Base-by-base conservation (phyloP, 2,797 vertebrate species). In the Gallinago nigripennis region DNA sequence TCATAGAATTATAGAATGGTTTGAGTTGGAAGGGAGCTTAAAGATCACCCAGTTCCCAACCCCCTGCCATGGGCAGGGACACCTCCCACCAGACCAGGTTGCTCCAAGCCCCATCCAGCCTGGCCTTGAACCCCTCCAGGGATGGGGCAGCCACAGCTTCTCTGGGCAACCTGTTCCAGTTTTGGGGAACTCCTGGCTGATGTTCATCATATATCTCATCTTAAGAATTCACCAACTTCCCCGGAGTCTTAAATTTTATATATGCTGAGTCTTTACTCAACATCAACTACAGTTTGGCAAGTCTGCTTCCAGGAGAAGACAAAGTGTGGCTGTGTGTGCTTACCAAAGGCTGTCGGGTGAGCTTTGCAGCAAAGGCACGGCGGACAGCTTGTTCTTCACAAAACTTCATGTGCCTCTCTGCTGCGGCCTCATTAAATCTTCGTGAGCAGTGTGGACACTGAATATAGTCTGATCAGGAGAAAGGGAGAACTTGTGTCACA, bases 341-440 rank as follows among this genome's bases (percentile, higher is more conserved):
- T 89, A 97, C 96, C 64, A 30, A 33, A 65, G 75, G 53, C 28
- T 84, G 15, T 30, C 79, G 82, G 46, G 88, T 54, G 66, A 84
- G 65, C 63, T 87, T 95, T 51, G 97, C 88, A 78, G 95, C 69
- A 66, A 97, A 96, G 48, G 96, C 92, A 14, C 1, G 46, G 25
- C 53, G 43, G 41, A 76, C 81, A 50, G 82, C 71, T 43, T 97
- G 96, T 45, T 95, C 94, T 91, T 97, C 95, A 84, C 95, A 92
- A 77, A 98, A 97, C 57, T 94, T 96, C 25, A 96, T 92, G 61
- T 97, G 95, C 48, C 87, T 91, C 37, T 45, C 30, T 50, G 83
- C 96, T 54, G 95, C 95, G 5, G 93, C 88, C 87, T 97, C 95
- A 37, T 97, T 96, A 91, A 98, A 97, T 24, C 88, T 96, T 54